Evolutionary conservation across 1,140 invertebrate species (phyloP).

Genomic region (Drosophila tropicalis): DNA sequence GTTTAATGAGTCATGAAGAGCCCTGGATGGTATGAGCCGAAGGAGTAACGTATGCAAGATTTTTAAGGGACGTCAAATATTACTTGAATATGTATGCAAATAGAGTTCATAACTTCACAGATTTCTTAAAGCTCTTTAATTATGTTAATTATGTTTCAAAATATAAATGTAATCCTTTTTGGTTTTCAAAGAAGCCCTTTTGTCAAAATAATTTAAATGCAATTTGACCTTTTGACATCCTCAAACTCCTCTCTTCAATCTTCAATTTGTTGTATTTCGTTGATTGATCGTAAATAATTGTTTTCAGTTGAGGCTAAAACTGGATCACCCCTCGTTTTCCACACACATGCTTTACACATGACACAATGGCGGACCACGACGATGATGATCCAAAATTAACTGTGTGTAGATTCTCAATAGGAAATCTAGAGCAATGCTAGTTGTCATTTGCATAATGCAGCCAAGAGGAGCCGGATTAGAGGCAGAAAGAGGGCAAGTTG

Average conservation of each 20-base stretch:
- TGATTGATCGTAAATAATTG: neutral
- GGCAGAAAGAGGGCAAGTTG: neutral
- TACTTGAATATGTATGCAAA: too few relatives aligned
- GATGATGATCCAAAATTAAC: conserved; percentile 31
- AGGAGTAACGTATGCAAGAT: too few relatives aligned
- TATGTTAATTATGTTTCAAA: too few relatives aligned
- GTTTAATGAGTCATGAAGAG: conserved; percentile 31
- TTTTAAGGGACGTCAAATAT: too few relatives aligned
- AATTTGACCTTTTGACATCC: neutral
- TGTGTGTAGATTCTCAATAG: conserved; percentile 28
- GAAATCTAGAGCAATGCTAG: conserved; percentile 48
- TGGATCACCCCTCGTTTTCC: conserved; percentile 31
- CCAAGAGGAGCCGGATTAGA: neutral
- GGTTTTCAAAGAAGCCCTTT: neutral
- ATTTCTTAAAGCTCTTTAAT: too few relatives aligned
- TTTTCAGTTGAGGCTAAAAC: conserved; percentile 3
- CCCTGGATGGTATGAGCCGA: too few relatives aligned
- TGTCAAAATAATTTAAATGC: neutral
- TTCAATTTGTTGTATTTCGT: neutral
- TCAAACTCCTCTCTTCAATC: neutral
- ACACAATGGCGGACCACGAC: conserved; percentile 24
- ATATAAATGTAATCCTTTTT: too few relatives aligned
- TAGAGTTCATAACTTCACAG: too few relatives aligned
- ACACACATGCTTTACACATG: conserved; percentile 58
- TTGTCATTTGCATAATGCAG: conserved; percentile 55